Base-by-base conservation (phyloP, 92 coral and sea anemone species). In the Blastomussa wellsi region DNA sequence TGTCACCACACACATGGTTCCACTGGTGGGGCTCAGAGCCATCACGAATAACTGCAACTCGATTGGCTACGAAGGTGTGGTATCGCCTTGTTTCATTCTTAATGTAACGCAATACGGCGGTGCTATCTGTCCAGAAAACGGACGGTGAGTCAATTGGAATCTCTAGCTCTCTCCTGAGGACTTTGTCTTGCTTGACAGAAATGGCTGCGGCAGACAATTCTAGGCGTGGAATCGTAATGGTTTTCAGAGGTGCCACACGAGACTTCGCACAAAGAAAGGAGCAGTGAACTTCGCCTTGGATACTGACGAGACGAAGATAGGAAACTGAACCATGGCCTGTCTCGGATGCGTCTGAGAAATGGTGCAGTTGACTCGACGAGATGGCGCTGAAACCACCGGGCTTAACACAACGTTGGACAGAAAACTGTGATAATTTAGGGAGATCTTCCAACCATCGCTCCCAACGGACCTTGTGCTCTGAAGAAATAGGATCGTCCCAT, bases 11-110 rank as follows among this genome's bases (percentile, higher is more conserved):
- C 22, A 69, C 57, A 77, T 66, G 69, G n/a, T n/a, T n/a, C n/a
- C n/a, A n/a, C n/a, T n/a, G n/a, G n/a, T n/a, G n/a, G n/a, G n/a
- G n/a, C n/a, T 78, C 57, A 10, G 86, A 67, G 44, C 53, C 55
- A 13, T 71, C 74, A 7, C 44, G 44, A 41, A 41, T 79, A 49
- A 72, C 32, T 24, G 73, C 70, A 5, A 86, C 79, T 20, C 90
- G 72, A 33, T 69, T 72, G 57, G 90, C 80, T 37, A 86, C 90
- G 55, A 65, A 86, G 29, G 79, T 72, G 65, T 86, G 80, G 77
- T 67, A 86, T 20, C 86, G 79, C 33, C 51, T 48, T 48, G 79
- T 42, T 17, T 53, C 60, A 44, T 53, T 72, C 38, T 59, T 60
- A n/a, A 74, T 57, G 12, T 53, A 83, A 29, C 53, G 60, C 31